phyloP scores from a whole-genome alignment of 2,113 vertebrate genomes.

The Megaceryle torquata region DNA sequence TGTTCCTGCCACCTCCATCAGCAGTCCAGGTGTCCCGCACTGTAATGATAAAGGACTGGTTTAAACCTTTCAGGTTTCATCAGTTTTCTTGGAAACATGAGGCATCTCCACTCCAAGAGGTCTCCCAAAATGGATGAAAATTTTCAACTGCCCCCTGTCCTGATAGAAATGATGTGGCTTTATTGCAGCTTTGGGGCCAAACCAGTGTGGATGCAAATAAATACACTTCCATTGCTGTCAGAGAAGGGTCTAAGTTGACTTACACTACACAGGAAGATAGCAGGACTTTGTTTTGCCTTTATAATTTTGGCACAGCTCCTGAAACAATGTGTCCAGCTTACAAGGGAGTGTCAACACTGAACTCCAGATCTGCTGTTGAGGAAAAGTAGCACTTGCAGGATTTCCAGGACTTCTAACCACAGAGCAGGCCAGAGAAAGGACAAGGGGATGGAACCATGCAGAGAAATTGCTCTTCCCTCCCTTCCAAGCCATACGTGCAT shows the following conservation, averaged over 20 bases:
- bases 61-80: background rate
- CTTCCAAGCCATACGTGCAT: background rate
- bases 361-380: background rate
- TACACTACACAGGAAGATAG: background rate
- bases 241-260: background rate
- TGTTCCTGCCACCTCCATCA: background rate
- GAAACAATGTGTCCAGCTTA: background rate
- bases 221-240: background rate
- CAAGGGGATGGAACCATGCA: rapidly evolving
- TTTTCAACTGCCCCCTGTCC: background rate
- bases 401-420: background rate
- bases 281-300: background rate
- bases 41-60: background rate
- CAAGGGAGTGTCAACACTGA: background rate
- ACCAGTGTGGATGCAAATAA: background rate
- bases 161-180: background rate
- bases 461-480: background rate
- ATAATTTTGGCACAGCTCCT: background rate
- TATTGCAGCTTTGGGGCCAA: background rate
- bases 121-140: background rate
- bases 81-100: background rate
- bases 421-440: background rate
- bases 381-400: background rate
- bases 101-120: background rate
- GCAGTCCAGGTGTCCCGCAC: background rate